Evolutionary conservation across 1,140 invertebrate species (phyloP).

Genomic region (Spodoptera frugiperda): DNA sequence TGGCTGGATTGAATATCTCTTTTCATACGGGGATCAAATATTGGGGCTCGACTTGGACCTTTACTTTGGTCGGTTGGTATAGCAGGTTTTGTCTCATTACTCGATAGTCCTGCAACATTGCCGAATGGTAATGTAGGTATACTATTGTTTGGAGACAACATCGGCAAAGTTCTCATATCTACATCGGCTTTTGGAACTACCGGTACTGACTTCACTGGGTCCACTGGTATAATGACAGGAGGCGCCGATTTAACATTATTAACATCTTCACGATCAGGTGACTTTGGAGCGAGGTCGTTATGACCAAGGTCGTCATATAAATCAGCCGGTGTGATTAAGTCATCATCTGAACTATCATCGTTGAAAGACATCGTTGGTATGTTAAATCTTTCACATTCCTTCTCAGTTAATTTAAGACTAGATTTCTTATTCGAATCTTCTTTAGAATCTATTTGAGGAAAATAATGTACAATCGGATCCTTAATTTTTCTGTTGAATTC

Average conservation of each 20-base stretch:
- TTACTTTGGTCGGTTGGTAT: conserved; percentile 44
- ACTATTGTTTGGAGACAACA: conserved; percentile 40
- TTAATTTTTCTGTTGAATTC: conserved; percentile 38
- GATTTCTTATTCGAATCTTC: conserved; percentile 73
- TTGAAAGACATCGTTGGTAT: conserved; percentile 75
- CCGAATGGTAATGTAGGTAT: conserved; percentile 11
- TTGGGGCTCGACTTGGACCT: conserved; percentile 32
- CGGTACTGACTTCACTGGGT: conserved; percentile 66
- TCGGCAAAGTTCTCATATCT: conserved; percentile 74
- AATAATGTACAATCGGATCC: conserved; percentile 35
- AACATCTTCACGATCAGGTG: conserved; percentile 75
- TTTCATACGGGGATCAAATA: conserved; percentile 64
- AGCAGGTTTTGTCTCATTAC: conserved; percentile 8
- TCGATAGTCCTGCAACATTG: not conserved
- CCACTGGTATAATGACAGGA: conserved; percentile 77
- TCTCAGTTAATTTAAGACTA: conserved; percentile 82
- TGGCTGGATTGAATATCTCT: conserved; percentile 52
- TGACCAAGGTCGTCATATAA: conserved; percentile 71
- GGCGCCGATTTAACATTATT: conserved; percentile 61
- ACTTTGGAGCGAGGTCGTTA: conserved; percentile 76
- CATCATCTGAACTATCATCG: conserved; percentile 69
- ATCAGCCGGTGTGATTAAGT: conserved; percentile 60
- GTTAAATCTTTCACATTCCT: conserved; percentile 88
- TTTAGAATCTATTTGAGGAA: conserved; percentile 40
- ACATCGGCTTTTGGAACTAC: conserved; percentile 66